Base-by-base conservation (phyloP, 2,113 vertebrate genomes). In the Ciconia stormi region DNA sequence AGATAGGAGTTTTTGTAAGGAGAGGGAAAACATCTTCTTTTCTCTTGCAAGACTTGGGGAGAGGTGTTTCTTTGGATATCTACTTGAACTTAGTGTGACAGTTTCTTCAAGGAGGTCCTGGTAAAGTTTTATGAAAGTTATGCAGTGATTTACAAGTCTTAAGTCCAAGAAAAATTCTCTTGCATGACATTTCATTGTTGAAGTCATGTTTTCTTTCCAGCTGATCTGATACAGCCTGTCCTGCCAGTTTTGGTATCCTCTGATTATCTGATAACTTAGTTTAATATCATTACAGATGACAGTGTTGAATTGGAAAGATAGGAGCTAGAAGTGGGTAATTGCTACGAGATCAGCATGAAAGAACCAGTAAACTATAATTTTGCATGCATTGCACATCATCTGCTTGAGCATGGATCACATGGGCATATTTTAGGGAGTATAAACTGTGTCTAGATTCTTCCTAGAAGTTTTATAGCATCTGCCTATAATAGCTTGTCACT, bases 311-410 rank as follows among this genome's bases (percentile, higher is more conserved):
- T 89, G 50, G 56, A 55, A 74, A 53, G 42, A 49, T 3, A 29
- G 47, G 67, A 69, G 56, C 36, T 53, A 13, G 42, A 65, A 73
- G 59, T 53, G 55, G 22, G 40, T 73, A 62, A 40, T 42, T 83
- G 72, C 76, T 38, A 2, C 15, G 58, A 77, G 49, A 76, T 76
- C 14, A 74, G 36, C 56, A 38, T 1, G 3, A 52, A 95, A 90
- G 76, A 62, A 56, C 17, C 59, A 74, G 38, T 62, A 55, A 90
- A 80, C 4, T 6, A 1, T 73, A 34, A 42, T 66, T 95, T 78
- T 0, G 1, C 3, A 2, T 53, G 58, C 16, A 5, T 62, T 94
- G 46, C 34, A n/a, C 7, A 1, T 70, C 42, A 77, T 95, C 49
- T 91, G 53, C 42, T 69, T 50, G 38, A 86, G 58, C 23, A 4